Evolutionary conservation across 2,113 vertebrate species (phyloP).

Genomic region (Neolamprologus devosi): DNA sequence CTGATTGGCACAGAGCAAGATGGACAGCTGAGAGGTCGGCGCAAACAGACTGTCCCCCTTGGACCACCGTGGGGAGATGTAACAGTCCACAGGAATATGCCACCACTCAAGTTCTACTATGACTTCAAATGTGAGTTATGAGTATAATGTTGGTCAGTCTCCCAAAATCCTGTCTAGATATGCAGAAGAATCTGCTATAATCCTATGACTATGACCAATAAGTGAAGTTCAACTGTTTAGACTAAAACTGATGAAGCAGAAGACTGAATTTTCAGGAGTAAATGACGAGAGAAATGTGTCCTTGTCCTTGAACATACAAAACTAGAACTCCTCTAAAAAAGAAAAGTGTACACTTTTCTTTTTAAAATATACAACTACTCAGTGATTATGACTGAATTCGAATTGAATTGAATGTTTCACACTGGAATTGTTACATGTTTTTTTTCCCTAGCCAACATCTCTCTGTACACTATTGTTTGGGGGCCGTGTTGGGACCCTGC

Average conservation of each 20-base stretch:
- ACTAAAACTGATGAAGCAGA: neutral
- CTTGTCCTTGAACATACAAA: neutral
- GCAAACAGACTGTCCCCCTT: conserved; percentile 78
- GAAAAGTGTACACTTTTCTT: neutral
- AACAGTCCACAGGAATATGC: conserved; percentile 87
- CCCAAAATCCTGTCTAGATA: neutral
- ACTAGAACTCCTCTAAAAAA: neutral
- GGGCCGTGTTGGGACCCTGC: conserved; percentile 98
- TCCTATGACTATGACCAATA: neutral
- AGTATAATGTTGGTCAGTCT: neutral
- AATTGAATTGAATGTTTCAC: neutral
- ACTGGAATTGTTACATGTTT: neutral
- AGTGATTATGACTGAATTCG: neutral
- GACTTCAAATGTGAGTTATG: conserved; percentile 85
- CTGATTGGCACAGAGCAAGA: conserved; percentile 88
- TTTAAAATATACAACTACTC: neutral
- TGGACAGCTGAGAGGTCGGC: conserved; percentile 81
- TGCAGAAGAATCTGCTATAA: neutral
- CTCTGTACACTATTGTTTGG: conserved; percentile 94
- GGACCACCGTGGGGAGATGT: conserved; percentile 87
- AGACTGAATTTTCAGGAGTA: neutral
- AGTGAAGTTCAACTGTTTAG: neutral
- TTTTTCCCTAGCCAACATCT: conserved; percentile 80
- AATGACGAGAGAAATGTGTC: neutral
- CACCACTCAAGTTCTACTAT: conserved; percentile 93